These are phyloP conservation scores for Trogon melanurus DNA, from an alignment of 2,113 vertebrate species.

Conservation along the genomic window DNA sequence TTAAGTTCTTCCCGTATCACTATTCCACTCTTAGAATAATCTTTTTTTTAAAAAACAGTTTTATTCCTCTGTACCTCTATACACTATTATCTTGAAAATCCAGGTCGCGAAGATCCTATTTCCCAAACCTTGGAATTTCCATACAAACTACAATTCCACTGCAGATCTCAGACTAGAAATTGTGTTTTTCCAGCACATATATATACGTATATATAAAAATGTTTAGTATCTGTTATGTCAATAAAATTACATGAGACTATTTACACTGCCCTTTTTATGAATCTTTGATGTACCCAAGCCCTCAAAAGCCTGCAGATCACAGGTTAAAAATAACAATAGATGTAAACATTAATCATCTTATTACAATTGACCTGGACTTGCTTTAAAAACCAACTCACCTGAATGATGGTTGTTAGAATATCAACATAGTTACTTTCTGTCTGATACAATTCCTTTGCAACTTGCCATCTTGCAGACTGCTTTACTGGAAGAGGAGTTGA, in stretches of 20 bases:
- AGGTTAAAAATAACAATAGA: neutral
- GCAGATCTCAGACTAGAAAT: neutral
- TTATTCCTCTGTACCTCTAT: neutral
- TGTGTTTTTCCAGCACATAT: neutral
- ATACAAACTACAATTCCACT: neutral
- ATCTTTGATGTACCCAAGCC: neutral
- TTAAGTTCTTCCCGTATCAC: neutral
- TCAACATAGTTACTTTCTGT: constrained; percentile 99
- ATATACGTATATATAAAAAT: too few relatives aligned
- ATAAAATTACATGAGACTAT: neutral
- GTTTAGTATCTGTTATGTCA: neutral
- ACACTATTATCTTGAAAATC: neutral
- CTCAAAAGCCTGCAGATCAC: neutral
- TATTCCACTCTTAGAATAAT: neutral
- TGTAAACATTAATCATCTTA: neutral
- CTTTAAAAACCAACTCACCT: constrained; percentile 77
- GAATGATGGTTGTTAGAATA: constrained; percentile 92
- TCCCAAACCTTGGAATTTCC: neutral
- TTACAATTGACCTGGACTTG: neutral
- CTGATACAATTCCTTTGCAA: constrained; percentile 97
- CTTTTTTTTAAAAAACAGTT: neutral
- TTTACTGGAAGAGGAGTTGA: constrained; percentile 84
- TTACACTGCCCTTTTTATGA: neutral
- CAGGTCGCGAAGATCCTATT: neutral
- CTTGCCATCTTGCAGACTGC: constrained; percentile 97